These are phyloP conservation scores for Lasiurus borealis DNA, from an alignment of 2,113 vertebrate genomes.

Conservation along the genomic window DNA sequence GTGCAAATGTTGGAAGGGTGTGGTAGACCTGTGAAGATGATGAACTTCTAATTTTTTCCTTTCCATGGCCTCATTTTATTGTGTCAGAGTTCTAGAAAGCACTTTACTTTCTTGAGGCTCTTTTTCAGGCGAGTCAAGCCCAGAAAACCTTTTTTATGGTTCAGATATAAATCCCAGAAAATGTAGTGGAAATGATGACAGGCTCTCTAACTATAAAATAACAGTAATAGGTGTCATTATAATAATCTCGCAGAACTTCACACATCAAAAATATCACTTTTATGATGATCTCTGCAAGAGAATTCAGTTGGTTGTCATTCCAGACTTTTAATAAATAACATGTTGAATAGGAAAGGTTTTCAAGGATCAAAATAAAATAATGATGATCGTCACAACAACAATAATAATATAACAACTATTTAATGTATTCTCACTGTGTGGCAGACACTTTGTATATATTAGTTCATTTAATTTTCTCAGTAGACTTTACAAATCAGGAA, in stretches of 20 bases:
- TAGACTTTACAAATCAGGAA: conserved; percentile 34
- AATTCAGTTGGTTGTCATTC: conserved; percentile 10
- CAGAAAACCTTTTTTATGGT: conserved; percentile 35
- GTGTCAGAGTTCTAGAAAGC: conserved; percentile 67
- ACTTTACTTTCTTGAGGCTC: conserved; percentile 11
- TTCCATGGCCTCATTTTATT: conserved; percentile 55
- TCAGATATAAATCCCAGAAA: conserved; percentile 58
- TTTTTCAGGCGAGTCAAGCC: conserved; percentile 59
- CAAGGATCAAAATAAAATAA: conserved; percentile 58
- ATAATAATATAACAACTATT: background rate
- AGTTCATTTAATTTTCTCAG: conserved; percentile 71
- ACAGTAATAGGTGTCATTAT: background rate
- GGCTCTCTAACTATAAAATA: background rate
- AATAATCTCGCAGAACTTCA: background rate
- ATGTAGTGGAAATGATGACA: conserved; percentile 39
- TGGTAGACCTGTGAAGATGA: accelerated
- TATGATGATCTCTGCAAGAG: background rate
- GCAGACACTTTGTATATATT: background rate
- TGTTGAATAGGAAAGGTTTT: conserved; percentile 35
- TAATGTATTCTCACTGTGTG: background rate
- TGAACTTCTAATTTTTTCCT: conserved; percentile 55
- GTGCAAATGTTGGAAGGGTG: background rate
- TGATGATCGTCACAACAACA: background rate
- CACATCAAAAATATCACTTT: conserved; percentile 34
- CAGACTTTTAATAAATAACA: conserved; percentile 6